Percentiles rank a stretch among this genome's conserved stretches.
These are phyloP conservation scores for Heptranchias perlo DNA, from an alignment of 2,113 vertebrate species.

Conservation along the genomic window DNA sequence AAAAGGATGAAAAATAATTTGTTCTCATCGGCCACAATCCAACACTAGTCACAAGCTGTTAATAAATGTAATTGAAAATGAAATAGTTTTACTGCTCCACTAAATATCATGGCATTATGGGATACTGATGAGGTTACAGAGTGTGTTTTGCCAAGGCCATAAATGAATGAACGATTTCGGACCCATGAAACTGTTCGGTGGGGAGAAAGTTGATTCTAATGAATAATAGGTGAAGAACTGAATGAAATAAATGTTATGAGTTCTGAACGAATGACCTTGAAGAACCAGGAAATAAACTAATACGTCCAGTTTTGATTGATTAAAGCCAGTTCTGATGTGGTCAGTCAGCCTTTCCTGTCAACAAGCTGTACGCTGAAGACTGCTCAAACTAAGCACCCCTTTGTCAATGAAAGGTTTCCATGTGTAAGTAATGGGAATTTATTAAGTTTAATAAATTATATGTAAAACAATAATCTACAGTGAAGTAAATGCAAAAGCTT, in stretches of 20 bases:
- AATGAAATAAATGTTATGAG: neutral
- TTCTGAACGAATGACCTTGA: neutral
- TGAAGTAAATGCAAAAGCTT: neutral
- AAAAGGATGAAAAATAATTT: slow-evolving; percentile 5
- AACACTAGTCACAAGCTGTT: neutral
- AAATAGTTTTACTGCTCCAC: neutral
- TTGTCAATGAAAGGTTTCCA: neutral
- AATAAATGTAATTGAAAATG: neutral
- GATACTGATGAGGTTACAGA: neutral
- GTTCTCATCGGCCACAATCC: neutral
- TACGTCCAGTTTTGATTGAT: neutral
- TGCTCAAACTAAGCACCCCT: neutral
- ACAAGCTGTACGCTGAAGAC: neutral
- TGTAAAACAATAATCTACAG: neutral
- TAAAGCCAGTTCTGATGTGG: neutral
- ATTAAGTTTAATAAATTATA: neutral
- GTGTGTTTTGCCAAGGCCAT: neutral
- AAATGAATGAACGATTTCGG: neutral
- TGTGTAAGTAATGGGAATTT: neutral
- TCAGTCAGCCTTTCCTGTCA: neutral
- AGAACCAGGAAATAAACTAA: neutral
- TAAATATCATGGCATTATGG: neutral
- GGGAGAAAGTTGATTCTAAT: neutral
- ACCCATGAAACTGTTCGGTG: neutral
- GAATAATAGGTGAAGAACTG: neutral